phyloP scores from a whole-genome alignment of 1,140 invertebrate genomes.

The Brachionus manjavacas region DNA sequence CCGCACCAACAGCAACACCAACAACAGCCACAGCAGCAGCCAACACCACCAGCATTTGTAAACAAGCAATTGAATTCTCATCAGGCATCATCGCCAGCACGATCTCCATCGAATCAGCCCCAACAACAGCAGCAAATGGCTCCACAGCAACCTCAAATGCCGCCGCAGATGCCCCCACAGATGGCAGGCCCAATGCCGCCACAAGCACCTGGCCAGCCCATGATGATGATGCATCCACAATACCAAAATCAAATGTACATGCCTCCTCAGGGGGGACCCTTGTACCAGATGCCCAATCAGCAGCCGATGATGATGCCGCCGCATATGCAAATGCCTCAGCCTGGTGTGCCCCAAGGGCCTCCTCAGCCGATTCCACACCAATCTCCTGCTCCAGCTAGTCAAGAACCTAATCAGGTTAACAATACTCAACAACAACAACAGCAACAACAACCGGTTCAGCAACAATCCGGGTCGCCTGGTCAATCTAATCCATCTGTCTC shows the following conservation, averaged over 20 bases:
- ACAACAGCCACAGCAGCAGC: neutral
- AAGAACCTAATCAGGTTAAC: slow-evolving; percentile 36
- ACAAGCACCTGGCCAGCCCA: neutral
- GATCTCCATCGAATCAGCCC: neutral
- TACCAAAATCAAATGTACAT: slow-evolving; percentile 30
- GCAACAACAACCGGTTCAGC: slow-evolving; percentile 12
- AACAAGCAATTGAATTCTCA: neutral
- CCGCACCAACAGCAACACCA: neutral
- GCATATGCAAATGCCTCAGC: neutral
- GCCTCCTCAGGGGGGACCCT: neutral
- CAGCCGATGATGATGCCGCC: slow-evolving; percentile 18
- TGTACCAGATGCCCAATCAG: slow-evolving; percentile 2
- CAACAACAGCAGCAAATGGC: neutral
- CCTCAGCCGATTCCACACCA: neutral
- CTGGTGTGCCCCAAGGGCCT: neutral
- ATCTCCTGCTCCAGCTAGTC: neutral
- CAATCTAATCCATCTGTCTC: neutral
- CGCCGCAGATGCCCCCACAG: neutral
- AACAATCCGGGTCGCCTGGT: neutral
- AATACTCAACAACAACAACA: neutral
- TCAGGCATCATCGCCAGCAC: neutral
- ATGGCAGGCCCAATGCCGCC: neutral
- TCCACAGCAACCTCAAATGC: neutral
- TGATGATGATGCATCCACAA: slow-evolving; percentile 32
- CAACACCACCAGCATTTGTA: neutral